Evolutionary conservation across 2,888 invertebrate genomes (phyloP).

Genomic region (Epistrophe grossulariae): DNA sequence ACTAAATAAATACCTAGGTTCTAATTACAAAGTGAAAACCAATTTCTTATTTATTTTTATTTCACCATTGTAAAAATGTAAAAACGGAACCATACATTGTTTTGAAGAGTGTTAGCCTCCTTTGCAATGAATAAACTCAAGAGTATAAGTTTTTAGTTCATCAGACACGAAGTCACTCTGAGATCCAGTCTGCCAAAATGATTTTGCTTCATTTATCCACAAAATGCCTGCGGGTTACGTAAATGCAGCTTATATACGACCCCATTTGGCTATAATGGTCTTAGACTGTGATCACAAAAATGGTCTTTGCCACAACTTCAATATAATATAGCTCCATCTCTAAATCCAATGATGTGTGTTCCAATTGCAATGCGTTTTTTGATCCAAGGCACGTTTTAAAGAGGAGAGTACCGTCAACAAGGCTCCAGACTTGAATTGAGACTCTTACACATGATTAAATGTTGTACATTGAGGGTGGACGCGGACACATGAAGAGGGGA

Average conservation of each 20-base stretch:
- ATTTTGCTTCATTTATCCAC: conserved; percentile 49
- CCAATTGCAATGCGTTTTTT: conserved; percentile 44
- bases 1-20: too few species aligned
- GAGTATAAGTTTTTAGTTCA: conserved; percentile 13
- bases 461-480: conserved; percentile 46
- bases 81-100: not conserved
- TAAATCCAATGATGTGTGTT: conserved; percentile 37
- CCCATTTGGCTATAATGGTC: conserved; percentile 55
- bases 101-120: not conserved
- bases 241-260: conserved; percentile 47
- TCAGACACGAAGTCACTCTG: conserved; percentile 11
- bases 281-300: conserved; percentile 4
- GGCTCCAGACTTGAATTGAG: conserved; percentile 34
- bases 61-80: too few species aligned
- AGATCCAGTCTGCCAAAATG: conserved; percentile 39
- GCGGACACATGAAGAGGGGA: conserved; percentile 7
- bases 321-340: conserved; percentile 13
- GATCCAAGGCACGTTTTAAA: not conserved
- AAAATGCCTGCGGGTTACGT: conserved; percentile 56
- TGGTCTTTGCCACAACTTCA: conserved; percentile 16
- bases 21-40: too few species aligned
- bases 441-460: conserved; percentile 46
- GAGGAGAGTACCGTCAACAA: conserved; percentile 26
- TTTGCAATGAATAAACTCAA: conserved; percentile 12
- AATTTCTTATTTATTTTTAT: too few species aligned